phyloP scores from a whole-genome alignment of 2,797 vertebrate species.

The Onychomys torridus region DNA sequence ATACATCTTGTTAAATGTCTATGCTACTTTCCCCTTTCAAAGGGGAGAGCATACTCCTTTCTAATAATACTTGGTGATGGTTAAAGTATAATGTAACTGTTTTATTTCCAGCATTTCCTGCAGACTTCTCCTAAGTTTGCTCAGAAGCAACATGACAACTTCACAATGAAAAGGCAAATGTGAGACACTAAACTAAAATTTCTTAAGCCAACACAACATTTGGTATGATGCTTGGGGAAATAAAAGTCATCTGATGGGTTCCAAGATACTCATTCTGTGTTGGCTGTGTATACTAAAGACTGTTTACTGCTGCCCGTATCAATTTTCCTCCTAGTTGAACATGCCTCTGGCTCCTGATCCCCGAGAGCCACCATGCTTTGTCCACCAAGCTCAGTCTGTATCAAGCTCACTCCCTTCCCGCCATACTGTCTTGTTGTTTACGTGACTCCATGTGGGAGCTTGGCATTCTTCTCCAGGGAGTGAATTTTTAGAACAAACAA shows the following conservation, averaged over 20 bases:
- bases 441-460: background rate
- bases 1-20: constrained; percentile 50
- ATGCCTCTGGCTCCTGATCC: background rate
- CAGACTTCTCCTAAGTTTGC: constrained; percentile 47
- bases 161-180: background rate
- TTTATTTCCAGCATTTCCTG: background rate
- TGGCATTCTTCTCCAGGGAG: background rate
- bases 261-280: background rate
- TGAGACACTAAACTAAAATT: background rate
- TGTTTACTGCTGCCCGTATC: background rate
- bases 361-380: background rate
- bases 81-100: constrained; percentile 59
- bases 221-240: background rate
- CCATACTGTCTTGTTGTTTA: background rate
- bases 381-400: background rate
- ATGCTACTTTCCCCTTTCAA: background rate
- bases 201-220: background rate
- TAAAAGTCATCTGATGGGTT: background rate
- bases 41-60: background rate
- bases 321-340: background rate
- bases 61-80: constrained; percentile 35
- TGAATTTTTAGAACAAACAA: background rate
- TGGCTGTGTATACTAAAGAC: background rate
- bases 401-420: rapidly evolving
- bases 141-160: background rate